These are phyloP conservation scores for Amblyornis subalaris DNA, from an alignment of 2,113 vertebrate genomes.

Conservation along the genomic window DNA sequence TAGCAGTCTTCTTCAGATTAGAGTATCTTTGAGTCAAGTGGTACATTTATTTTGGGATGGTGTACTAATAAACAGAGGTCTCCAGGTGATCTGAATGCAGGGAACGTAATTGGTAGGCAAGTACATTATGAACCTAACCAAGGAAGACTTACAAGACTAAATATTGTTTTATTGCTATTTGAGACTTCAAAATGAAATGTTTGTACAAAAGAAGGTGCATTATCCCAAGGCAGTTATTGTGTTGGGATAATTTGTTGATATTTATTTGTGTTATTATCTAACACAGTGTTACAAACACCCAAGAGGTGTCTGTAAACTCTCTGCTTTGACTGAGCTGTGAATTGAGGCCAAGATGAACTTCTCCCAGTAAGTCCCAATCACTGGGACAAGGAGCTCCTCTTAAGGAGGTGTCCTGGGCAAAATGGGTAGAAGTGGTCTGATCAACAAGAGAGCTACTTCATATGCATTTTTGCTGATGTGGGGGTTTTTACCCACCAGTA, in stretches of 20 bases:
- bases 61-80: background rate
- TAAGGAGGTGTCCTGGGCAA: background rate
- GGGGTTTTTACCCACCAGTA: background rate
- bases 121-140: background rate
- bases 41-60: background rate
- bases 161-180: conserved; percentile 10
- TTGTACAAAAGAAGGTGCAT: background rate
- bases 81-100: background rate
- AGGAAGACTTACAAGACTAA: background rate
- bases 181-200: background rate
- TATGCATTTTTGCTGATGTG: background rate
- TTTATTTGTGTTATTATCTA: background rate
- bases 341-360: background rate
- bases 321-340: background rate
- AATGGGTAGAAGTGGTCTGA: background rate
- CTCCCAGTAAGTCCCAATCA: background rate
- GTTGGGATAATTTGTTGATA: too few species aligned
- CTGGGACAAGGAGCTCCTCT: background rate
- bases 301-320: background rate
- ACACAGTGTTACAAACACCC: background rate
- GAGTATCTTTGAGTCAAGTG: background rate
- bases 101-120: background rate
- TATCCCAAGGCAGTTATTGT: background rate
- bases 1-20: background rate
- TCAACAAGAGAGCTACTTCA: background rate